Evolutionary conservation across 2,113 vertebrate genomes (phyloP).

Genomic region (Galemys pyrenaicus): DNA sequence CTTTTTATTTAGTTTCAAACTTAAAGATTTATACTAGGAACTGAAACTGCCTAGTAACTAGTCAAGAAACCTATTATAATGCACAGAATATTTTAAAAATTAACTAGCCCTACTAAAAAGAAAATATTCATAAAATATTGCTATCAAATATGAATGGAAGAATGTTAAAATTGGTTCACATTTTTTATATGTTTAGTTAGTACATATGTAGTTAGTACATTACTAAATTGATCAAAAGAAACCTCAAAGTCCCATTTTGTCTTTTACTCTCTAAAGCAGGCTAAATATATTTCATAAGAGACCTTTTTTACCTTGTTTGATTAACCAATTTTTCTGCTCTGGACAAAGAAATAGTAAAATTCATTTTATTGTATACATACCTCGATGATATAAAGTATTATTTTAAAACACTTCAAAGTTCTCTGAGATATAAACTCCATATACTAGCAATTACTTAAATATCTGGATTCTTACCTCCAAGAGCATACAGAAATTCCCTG

Average conservation of each 20-base stretch:
- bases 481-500: not conserved
- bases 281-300: not conserved
- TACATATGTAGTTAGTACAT: not conserved
- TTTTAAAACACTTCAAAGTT: not conserved
- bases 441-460: not conserved
- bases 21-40: not conserved
- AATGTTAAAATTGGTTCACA: not conserved
- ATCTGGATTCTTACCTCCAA: not conserved
- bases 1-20: not conserved
- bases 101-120: not conserved
- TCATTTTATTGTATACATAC: not conserved
- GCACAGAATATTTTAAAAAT: not conserved
- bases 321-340: not conserved
- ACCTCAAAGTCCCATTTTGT: not conserved
- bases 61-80: conserved; percentile 16
- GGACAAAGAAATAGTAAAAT: not conserved
- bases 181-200: not conserved
- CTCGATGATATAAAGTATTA: not conserved
- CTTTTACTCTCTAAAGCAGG: not conserved
- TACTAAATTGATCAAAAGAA: not conserved
- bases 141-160: not conserved
- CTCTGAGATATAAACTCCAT: not conserved
- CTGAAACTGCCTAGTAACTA: not conserved
- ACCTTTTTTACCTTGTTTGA: not conserved
- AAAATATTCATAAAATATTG: not conserved